Evolutionary conservation across 2,113 vertebrate genomes (phyloP).

Genomic region (Hemichromis elongatus): DNA sequence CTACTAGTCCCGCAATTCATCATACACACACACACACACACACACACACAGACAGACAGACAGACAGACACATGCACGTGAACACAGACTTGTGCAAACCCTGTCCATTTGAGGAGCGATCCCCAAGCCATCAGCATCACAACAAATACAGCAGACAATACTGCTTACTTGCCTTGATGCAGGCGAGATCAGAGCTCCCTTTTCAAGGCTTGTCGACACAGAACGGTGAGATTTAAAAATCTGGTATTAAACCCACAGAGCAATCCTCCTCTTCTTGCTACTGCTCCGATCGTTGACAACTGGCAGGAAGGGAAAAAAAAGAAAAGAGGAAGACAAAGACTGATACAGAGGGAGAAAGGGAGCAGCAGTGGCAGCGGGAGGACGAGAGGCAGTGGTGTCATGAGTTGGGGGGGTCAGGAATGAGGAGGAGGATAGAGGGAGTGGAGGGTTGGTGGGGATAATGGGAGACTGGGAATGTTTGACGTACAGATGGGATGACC

Average conservation of each 20-base stretch:
- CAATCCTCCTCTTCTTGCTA: background rate
- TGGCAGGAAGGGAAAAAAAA: slow-evolving; percentile 9
- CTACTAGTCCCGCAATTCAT: slow-evolving; percentile 26
- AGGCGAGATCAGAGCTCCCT: slow-evolving; percentile 15
- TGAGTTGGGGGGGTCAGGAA: slow-evolving; percentile 26
- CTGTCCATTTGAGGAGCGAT: background rate
- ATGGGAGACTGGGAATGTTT: slow-evolving; percentile 69
- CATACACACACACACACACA: background rate
- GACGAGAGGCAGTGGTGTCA: slow-evolving; percentile 40
- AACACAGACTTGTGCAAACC: slow-evolving; percentile 19
- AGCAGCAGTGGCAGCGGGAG: slow-evolving; percentile 32
- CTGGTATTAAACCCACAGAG: slow-evolving; percentile 18
- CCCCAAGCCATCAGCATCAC: slow-evolving; percentile 9
- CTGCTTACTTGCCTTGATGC: slow-evolving; percentile 52
- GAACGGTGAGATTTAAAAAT: slow-evolving; percentile 27
- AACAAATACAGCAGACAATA: background rate
- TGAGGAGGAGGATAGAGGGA: slow-evolving; percentile 16
- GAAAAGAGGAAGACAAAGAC: slow-evolving; percentile 1
- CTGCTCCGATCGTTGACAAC: slow-evolving; percentile 11
- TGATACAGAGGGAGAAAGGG: slow-evolving; percentile 52
- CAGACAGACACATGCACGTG: background rate
- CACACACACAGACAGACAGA: background rate
- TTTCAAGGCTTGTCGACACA: slow-evolving; percentile 2
- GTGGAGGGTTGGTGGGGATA: slow-evolving; percentile 15
- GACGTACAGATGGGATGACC: slow-evolving; percentile 69